phyloP scores from a whole-genome alignment of 2,113 vertebrate genomes.

The Baryphthengus martii region DNA sequence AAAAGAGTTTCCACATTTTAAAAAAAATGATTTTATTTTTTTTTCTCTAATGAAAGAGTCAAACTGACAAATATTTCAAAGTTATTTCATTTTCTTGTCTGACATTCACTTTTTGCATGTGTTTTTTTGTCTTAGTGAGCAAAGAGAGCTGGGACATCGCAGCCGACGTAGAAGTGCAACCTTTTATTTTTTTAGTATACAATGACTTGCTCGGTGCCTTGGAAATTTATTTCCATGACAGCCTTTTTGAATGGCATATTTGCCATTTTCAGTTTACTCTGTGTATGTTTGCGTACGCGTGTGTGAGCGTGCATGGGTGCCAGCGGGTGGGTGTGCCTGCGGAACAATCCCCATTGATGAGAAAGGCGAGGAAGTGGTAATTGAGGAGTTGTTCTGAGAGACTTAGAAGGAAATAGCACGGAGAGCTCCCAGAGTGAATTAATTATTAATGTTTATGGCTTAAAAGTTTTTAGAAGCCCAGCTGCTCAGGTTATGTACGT shows the following conservation, averaged over 20 bases:
- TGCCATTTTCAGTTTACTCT: constrained; percentile 9
- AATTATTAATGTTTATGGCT: constrained; percentile 27
- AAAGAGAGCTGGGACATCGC: neutral
- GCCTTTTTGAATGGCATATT: constrained; percentile 36
- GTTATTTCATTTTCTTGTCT: neutral
- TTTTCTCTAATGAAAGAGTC: neutral
- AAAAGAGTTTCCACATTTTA: neutral
- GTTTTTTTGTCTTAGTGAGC: neutral
- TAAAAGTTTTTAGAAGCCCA: neutral
- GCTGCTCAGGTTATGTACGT: neutral
- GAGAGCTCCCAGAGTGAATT: neutral
- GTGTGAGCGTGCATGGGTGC: neutral
- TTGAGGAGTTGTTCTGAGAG: neutral
- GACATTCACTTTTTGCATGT: neutral
- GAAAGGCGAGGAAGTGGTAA: neutral
- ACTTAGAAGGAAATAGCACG: neutral
- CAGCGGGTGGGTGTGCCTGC: neutral
- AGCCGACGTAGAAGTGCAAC: neutral
- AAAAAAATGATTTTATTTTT: neutral
- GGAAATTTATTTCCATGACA: constrained; percentile 63
- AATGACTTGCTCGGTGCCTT: neutral
- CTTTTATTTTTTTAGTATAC: neutral
- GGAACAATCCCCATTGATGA: constrained; percentile 31
- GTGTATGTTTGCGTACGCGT: neutral
- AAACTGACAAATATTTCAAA: neutral